These are phyloP conservation scores for Ptychoptera contaminata DNA, from an alignment of 2,888 invertebrate species.

Conservation along the genomic window DNA sequence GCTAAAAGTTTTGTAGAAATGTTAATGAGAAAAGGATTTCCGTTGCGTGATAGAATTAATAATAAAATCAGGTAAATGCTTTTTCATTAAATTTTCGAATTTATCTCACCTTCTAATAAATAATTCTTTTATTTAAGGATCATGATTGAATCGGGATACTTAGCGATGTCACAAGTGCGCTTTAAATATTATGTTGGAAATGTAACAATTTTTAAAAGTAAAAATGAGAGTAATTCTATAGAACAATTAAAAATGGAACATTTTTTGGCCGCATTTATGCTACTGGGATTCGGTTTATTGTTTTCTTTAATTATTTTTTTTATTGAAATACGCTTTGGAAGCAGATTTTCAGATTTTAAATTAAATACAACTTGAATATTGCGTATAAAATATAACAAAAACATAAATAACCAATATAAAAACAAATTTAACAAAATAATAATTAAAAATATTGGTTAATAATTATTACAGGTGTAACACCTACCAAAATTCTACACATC, in stretches of 20 bases:
- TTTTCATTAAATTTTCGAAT: neutral
- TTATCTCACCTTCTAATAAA: neutral
- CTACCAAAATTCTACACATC: slow-evolving; percentile 13
- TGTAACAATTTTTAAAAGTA: neutral
- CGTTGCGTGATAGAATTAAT: slow-evolving; percentile 7
- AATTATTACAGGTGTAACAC: neutral
- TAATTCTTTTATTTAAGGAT: slow-evolving; percentile 2
- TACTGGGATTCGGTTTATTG: slow-evolving; percentile 3
- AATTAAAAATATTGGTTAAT: neutral
- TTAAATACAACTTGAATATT: neutral
- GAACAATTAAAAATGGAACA: slow-evolving; percentile 5
- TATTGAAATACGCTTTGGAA: neutral
- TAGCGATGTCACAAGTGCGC: slow-evolving; percentile 1
- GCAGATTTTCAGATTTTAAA: too few relatives aligned
- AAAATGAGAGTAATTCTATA: too few relatives aligned
- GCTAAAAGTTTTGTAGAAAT: slow-evolving; percentile 7
- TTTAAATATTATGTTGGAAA: slow-evolving; percentile 1
- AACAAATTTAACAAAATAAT: neutral
- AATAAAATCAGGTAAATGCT: slow-evolving; percentile 5
- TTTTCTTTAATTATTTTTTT: neutral
- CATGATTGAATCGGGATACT: slow-evolving; percentile 8
- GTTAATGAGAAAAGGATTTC: slow-evolving; percentile 9
- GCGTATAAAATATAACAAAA: too few relatives aligned
- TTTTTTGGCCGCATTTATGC: slow-evolving; percentile 6
- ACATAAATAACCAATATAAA: neutral